Conservation (phyloP, 2,113 vertebrate genomes). For the Notarius quadriscutis region DNA sequence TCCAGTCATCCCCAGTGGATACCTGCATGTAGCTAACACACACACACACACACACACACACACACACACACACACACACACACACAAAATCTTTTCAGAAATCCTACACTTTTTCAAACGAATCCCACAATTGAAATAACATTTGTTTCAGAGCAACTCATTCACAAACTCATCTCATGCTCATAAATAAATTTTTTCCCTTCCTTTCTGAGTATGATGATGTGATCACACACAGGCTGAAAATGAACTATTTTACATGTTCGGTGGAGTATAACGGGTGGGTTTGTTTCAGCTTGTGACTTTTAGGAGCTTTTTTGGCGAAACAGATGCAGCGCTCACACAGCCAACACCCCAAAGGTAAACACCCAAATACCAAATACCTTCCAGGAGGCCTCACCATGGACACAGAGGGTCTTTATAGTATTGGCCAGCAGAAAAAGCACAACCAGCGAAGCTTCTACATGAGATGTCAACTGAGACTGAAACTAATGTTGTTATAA, state of each 20-base stretch:
- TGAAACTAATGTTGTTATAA: constrained; percentile 11
- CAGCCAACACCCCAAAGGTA: constrained; percentile 52
- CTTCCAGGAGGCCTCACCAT: constrained; percentile 45
- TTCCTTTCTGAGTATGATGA: not conserved
- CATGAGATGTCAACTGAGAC: not conserved
- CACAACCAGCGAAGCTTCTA: not conserved
- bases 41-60: not conserved
- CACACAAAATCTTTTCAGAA: not conserved
- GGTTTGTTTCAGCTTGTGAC: constrained; percentile 28
- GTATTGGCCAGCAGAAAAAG: constrained; percentile 26
- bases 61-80: not conserved
- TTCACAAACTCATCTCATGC: not conserved
- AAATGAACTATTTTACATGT: not conserved
- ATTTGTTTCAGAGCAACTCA: not conserved
- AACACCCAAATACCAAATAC: constrained; percentile 51
- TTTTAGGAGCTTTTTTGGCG: constrained; percentile 33
- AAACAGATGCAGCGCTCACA: constrained; percentile 26
- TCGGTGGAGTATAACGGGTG: constrained; percentile 18
- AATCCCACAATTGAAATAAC: not conserved
- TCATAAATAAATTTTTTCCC: not conserved
- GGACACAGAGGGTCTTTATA: constrained; percentile 54
- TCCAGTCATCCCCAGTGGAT: no score
- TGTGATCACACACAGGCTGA: not conserved
- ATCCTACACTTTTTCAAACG: not conserved
- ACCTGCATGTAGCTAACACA: no score